Percentiles rank a stretch among this genome's conserved stretches.
phyloP scores from a whole-genome alignment of 2,797 vertebrate species.

The Hemitrygon akajei region DNA sequence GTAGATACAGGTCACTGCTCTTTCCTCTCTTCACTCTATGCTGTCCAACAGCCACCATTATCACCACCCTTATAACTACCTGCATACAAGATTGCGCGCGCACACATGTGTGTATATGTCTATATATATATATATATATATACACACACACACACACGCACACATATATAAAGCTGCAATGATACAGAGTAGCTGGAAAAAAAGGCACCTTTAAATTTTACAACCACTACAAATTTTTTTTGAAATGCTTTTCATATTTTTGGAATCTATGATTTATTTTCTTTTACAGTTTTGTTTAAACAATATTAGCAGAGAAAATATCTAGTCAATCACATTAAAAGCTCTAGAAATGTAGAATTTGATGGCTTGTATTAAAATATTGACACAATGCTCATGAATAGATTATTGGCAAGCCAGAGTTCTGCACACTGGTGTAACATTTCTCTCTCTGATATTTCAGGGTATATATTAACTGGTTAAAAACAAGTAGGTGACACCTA shows the following conservation, averaged over 20 bases:
- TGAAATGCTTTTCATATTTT: not conserved
- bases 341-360: not conserved
- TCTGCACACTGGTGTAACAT: not conserved
- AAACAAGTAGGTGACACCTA: not conserved
- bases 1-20: not conserved
- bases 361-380: not conserved
- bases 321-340: not conserved
- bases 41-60: no score
- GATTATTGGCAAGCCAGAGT: not conserved
- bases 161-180: not conserved
- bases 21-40: not conserved
- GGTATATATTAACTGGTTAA: not conserved
- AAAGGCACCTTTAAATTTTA: not conserved
- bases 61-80: not conserved
- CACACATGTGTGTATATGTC: not conserved
- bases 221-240: not conserved
- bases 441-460: not conserved
- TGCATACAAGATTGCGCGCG: no score
- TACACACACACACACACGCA: not conserved
- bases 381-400: not conserved
- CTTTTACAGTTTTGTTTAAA: not conserved
- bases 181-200: not conserved
- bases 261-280: not conserved
- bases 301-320: not conserved
- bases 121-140: no score